Base-by-base conservation (phyloP, 1,140 invertebrate species). In the Aphelinus atriplicis region DNA sequence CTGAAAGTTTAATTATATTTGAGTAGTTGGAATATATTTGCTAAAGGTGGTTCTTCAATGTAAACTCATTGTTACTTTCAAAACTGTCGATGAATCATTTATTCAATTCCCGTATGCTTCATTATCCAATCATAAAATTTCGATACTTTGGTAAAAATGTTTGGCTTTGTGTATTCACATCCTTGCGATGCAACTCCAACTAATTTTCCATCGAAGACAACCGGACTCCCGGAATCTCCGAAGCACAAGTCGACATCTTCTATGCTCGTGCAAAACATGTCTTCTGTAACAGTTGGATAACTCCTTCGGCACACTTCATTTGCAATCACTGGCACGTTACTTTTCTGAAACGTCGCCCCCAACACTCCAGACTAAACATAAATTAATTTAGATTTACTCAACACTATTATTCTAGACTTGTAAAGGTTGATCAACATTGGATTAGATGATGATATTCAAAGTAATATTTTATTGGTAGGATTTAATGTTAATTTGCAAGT, bases 181-280 rank as follows among this genome's bases (percentile, higher is more conserved):
- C 69, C 69, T 46, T 71, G 58, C 2, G 58, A 63, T 2, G 58
- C n/a, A 0, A 71, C 7, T 4, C 69, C 69, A 6, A 71, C 50
- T 45, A 71, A 45, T 55, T 71, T 47, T 6, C 50, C 69, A 9
- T 63, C 42, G 2, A 51, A 3, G 6, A 71, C 69, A 7, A 50
- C 69, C 2, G 69, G 69, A 45, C 58, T 50, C 7, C 69, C 69
- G 3, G 69, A 71, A 7, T 71, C 69, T 7, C 69, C 69, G 42
- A 4, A 62, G 42, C 69, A 71, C 10, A 71, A 43, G 55, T 71
- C 69, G 1, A 55, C 9, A 3, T 9, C 7, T 10, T 43, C 55
- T 6, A 46, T 26, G 57, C 50, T 63, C n/a, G 69, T 45, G 42
- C 69, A 71, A n/a, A 71, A 46, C 69, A 62, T 62, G 9, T 43